Base-by-base conservation (phyloP, 2,888 invertebrate species). In the Perizoma flavofasciatum region DNA sequence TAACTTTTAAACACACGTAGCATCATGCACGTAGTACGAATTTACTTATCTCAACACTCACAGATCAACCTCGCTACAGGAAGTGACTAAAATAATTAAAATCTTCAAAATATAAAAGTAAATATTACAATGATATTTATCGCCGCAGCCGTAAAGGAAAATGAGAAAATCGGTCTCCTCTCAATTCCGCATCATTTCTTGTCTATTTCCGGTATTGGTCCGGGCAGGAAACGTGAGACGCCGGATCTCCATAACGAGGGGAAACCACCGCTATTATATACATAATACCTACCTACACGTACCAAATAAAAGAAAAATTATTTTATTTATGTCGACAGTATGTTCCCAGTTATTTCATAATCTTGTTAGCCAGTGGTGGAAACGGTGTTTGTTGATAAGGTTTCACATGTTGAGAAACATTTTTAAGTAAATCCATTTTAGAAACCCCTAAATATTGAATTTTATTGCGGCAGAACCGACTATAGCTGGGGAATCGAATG, bases 211-310 rank as follows among this genome's bases (percentile, higher is more conserved):
- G 84, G 69, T 69, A 77, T 80, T 78, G 83, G 82, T 82, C 82
- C 84, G 78, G 79, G 75, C 81, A 88, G 88, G 89, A 89, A 78
- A 71, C 74, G 73, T 73, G 68, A 67, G 71, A 69, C 71, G 67
- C 78, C 85, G 89, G 86, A 86, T 81, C 74, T 77, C 78, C 77
- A 77, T 89, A 89, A 90, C 86, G 87, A 89, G 84, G 81, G 22
- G 82, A 79, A 75, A 74, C 75, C 73, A 74, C 74, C 72, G 70
- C 61, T 66, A 61, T 61, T 58, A 59, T 46, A 62, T 70, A 71
- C 65, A 65, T 66, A 22, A 3, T 70, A 66, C 70, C 64, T 56
- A 63, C 33, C 22, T 48, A 40, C 32, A n/a, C 1, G 22, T 22
- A 9, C 11, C n/a, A 46, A 39, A 44, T 64, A 69, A 22, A 22